Evolutionary conservation across 2,888 invertebrate genomes (phyloP), one percentile per base, ranked within the genome.

Genomic region (Chalcosyrphus nemorum): DNA sequence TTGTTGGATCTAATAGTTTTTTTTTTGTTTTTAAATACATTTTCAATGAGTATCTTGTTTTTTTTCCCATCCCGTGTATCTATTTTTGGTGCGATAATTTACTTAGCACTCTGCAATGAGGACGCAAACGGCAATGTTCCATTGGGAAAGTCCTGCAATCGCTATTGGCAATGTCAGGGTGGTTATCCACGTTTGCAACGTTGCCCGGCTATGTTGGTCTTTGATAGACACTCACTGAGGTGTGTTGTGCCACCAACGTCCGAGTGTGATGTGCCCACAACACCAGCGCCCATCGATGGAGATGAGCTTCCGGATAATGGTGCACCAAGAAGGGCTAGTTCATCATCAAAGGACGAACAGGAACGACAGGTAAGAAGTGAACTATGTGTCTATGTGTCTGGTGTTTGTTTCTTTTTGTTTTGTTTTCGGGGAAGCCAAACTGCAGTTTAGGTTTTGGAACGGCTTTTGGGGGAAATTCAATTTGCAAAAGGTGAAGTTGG

Each of bases 141-240:
- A 0, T 93, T 97, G 9, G 97, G 97, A 88, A 97, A 97, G 92
- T 97, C 97, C 63, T 97, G 97, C 93, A 97, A 97, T 92, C 93
- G 97, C 11, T 97, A 97, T 92, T 97, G 97, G 97, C 97, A 97
- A 90, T 97, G 97, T 90, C 97, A 97, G 90, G 97, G 97, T 4
- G 97, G 97, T 0, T 97, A 97, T 92, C 97, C 97, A 4, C 95
- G 97, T 74, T 94, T 97, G 4, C 97, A 97, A 90, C 93, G 97
- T 59, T 97, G 97, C 90, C 97, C 97, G 0, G 97, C 97, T 38
- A 97, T 97, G 96, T 92, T 97, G 89, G 97, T 97, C 7, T 97
- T 97, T 92, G 97, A 97, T 92, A 93, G 93, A 59, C 93, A 96
- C 86, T 96, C 97, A 0, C 91, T 96, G 87, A 93, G 97, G 86